Conservation (phyloP, 2,888 invertebrate genomes). For the Brenthis daphne region DNA sequence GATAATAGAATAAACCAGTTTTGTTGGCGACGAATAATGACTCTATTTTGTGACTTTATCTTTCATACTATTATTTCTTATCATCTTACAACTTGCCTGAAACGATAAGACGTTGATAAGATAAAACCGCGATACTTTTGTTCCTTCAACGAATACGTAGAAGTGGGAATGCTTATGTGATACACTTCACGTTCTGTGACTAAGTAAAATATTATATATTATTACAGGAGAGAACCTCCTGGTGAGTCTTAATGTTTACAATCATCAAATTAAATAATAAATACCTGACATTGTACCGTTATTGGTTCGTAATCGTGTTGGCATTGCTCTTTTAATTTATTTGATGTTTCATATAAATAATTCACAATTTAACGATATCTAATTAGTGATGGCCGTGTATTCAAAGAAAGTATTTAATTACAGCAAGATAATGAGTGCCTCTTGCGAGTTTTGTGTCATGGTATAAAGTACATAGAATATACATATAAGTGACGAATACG, state of each 20-base stretch:
- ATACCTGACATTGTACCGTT: too few species aligned
- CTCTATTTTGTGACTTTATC: constrained; percentile 22
- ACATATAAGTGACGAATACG: constrained; percentile 15
- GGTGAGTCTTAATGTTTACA: constrained; percentile 24
- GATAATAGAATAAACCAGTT: not conserved
- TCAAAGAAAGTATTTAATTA: constrained; percentile 17
- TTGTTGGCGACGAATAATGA: not conserved
- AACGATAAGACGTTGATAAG: constrained; percentile 51
- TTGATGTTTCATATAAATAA: not conserved
- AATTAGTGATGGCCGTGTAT: constrained; percentile 13
- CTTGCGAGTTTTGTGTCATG: constrained; percentile 26
- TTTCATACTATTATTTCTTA: constrained; percentile 42
- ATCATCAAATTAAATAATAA: not conserved
- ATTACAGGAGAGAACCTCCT: constrained; percentile 25
- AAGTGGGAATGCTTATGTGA: constrained; percentile 23
- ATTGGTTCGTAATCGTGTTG: too few species aligned
- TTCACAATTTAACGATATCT: constrained; percentile 9
- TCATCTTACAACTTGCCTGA: constrained; percentile 46
- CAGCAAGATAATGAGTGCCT: constrained; percentile 12
- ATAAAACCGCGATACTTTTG: constrained; percentile 45
- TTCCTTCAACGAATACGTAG: constrained; percentile 18
- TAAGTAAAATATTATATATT: not conserved
- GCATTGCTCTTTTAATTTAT: too few species aligned
- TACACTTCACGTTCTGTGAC: not conserved
- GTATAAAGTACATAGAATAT: constrained; percentile 24